These are phyloP conservation scores for Apamea monoglypha DNA, from an alignment of 2,888 invertebrate species.

Conservation along the genomic window DNA sequence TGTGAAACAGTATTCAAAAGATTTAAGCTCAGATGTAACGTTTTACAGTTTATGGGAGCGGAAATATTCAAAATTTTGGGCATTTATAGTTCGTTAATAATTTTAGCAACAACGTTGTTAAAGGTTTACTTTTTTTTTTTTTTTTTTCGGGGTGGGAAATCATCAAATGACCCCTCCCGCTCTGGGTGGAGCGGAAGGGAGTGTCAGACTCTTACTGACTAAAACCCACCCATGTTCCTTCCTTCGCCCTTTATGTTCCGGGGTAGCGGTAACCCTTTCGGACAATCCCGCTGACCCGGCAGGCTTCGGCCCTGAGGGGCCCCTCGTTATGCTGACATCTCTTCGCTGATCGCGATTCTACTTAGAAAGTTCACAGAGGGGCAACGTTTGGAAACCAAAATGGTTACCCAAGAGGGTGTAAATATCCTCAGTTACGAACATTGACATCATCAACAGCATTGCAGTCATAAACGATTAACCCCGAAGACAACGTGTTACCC, in stretches of 20 bases:
- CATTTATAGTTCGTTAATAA: neutral
- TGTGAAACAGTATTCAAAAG: constrained; percentile 29
- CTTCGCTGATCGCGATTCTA: neutral
- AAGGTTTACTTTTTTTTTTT: neutral
- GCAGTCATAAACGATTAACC: neutral
- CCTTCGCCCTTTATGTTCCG: too few species aligned
- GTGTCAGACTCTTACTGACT: too few species aligned
- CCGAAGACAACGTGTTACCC: neutral
- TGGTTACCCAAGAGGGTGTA: neutral
- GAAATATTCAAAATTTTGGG: constrained; percentile 3
- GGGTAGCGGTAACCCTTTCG: too few species aligned
- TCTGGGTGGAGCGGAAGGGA: too few species aligned
- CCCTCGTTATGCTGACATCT: too few species aligned
- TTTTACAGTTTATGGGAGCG: constrained; percentile 13
- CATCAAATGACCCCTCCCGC: too few species aligned
- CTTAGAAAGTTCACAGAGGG: neutral
- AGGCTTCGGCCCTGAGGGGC: too few species aligned
- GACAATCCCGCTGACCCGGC: too few species aligned
- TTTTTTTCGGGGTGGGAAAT: too few species aligned
- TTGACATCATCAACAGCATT: neutral
- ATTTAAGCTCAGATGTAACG: neutral
- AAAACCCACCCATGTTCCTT: too few species aligned
- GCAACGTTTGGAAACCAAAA: neutral
- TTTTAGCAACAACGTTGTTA: neutral
- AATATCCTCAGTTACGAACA: constrained; percentile 1